Base-by-base conservation (phyloP, 2,113 vertebrate species). In the Perognathus longimembris region DNA sequence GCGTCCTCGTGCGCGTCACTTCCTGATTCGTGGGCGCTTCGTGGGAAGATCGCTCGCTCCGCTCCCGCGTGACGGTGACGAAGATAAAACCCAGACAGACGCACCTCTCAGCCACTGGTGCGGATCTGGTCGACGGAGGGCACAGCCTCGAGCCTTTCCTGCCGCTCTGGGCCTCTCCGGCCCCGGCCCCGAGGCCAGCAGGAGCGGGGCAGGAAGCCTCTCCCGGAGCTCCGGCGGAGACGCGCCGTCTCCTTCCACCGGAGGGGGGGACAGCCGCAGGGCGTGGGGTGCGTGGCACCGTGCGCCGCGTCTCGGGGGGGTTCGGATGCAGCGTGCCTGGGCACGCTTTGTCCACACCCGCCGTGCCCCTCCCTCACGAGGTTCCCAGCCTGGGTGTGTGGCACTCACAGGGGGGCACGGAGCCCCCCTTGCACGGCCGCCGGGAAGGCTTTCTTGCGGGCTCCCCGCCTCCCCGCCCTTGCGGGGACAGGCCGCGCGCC, bases 351-450 rank as follows among this genome's bases (percentile, higher is more conserved):
- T 36, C 32, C 21, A 20, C 59, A 10, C 14, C 14, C 8, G 6
- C 26, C 15, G 1, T 20, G 38, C 12, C 42, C 73, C 59, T 15
- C 9, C 9, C 42, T 38, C 45, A 2, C 22, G 11, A 22, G 3
- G 45, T 20, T 70, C 54, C 5, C 3, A 4, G 17, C 6, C 5
- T n/a, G n/a, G 11, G 3, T 7, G 1, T 2, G 17, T 0, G 30
- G n/a, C n/a, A n/a, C n/a, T n/a, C n/a, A n/a, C n/a, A 1, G n/a
- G n/a, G n/a, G n/a, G n/a, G n/a, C n/a, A n/a, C n/a, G n/a, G n/a
- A n/a, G n/a, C n/a, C n/a, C n/a, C n/a, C n/a, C n/a, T n/a, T n/a
- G n/a, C n/a, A n/a, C n/a, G n/a, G n/a, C n/a, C n/a, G n/a, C n/a
- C n/a, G n/a, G n/a, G n/a, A n/a, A n/a, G n/a, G n/a, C n/a, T n/a